Evolutionary conservation across 1,140 invertebrate species (phyloP), one percentile per base, ranked within the genome.

Genomic region (Drosophila navojoa): DNA sequence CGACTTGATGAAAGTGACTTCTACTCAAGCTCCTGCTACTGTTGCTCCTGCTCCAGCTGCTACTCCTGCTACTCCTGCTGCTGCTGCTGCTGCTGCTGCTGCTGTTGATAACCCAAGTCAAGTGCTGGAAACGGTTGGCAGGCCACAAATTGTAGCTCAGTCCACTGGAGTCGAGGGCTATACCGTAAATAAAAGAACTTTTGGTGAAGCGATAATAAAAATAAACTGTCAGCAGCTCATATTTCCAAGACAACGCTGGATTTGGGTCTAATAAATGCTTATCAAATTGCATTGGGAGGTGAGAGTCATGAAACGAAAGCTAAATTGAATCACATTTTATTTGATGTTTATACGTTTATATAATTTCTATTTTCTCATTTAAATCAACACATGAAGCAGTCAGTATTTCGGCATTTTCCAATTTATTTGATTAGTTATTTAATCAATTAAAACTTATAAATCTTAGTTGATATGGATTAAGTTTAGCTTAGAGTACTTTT

Each of bases 171-270:
- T n/a, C 29, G 27, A 9, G 15, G 5, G 25, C 11, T 9, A 10
- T 44, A 10, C 44, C 52, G 32, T 47, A 25, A 32, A 40, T 22
- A 9, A 55, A 49, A 32, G 11, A 25, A 61, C 25, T n/a, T 63
- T 55, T 4, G 35, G 13, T 52, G 49, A 40, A 5, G 32, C 11
- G 29, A 32, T 27, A 44, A 38, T 32, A 68, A 42, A 29, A 27
- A 42, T 16, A 52, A 59, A 50, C 11, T 81, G 74, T 82, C 35
- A 50, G 59, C 40, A 58, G 58, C 63, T 70, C 61, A 53, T 60
- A 81, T 81, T 69, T 62, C 63, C 70, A 75, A 81, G 63, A 71
- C 81, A 86, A 75, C 81, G 76, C 50, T 52, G 70, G 81, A 66
- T 71, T 81, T 69, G 64, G 35, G 54, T 42, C 5, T 5, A 29